Evolutionary conservation across 2,888 invertebrate species (phyloP).

Genomic region (Spialia ferax): DNA sequence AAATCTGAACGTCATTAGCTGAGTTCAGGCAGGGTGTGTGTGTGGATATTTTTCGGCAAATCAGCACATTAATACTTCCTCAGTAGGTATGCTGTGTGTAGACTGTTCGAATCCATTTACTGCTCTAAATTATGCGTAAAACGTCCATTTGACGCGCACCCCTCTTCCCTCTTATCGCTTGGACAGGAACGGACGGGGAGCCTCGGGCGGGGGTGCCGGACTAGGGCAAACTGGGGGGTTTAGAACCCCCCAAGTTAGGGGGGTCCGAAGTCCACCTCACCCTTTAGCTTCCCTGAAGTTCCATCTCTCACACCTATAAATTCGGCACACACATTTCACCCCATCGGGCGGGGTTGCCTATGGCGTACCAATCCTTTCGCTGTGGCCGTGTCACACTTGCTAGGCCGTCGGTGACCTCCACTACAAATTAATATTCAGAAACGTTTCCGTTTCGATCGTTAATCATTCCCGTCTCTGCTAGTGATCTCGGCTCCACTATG

Average conservation of each 20-base stretch:
- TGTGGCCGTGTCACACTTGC: conserved; percentile 83
- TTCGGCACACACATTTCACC: conserved; percentile 86
- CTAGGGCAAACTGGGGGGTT: conserved; percentile 84
- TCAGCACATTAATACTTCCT: conserved; percentile 58
- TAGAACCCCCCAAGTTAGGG: conserved; percentile 75
- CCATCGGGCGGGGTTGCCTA: conserved; percentile 75
- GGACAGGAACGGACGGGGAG: conserved; percentile 82
- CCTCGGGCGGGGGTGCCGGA: conserved; percentile 84
- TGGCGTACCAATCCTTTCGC: conserved; percentile 84
- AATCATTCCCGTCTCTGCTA: conserved; percentile 77
- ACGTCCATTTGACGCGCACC: conserved; percentile 87
- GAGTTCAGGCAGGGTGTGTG: conserved; percentile 10
- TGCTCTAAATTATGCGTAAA: conserved; percentile 88
- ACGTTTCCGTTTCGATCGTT: conserved; percentile 82
- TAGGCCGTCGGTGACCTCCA: conserved; percentile 79
- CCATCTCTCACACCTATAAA: conserved; percentile 87
- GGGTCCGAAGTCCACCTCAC: conserved; percentile 86
- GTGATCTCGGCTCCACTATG: conserved; percentile 58
- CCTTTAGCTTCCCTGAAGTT: conserved; percentile 86
- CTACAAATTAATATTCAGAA: conserved; percentile 86
- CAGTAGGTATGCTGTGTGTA: conserved; percentile 78
- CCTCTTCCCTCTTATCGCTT: conserved; percentile 86
- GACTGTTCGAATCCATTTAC: conserved; percentile 87
- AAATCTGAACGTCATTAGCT: not conserved
- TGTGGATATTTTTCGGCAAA: conserved; percentile 35